Conservation (phyloP, 2,888 invertebrate species). For the Agapetus fuscipes region DNA sequence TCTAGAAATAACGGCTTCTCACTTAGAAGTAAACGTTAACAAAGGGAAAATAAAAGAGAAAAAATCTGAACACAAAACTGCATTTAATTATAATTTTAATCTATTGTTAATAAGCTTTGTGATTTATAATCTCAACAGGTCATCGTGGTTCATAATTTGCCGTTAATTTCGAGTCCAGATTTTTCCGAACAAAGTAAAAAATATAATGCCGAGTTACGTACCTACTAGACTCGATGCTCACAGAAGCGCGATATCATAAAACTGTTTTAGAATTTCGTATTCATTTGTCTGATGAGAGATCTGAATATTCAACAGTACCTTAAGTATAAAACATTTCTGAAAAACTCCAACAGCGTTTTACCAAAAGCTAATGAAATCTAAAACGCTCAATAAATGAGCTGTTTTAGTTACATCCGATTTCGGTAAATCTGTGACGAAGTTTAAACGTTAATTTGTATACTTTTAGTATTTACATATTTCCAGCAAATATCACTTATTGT, state of each 20-base stretch:
- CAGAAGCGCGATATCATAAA: conserved; percentile 7
- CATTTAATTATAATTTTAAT: neutral
- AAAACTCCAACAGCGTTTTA: too few species aligned
- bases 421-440: too few species aligned
- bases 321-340: too few species aligned
- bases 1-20: too few species aligned
- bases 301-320: conserved; percentile 12
- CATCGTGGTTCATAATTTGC: conserved; percentile 8
- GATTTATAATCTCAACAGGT: conserved; percentile 1
- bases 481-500: conserved; percentile 5
- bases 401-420: too few species aligned
- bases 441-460: too few species aligned
- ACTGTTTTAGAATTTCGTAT: conserved; percentile 5
- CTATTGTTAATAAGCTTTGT: conserved; percentile 3
- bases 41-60: neutral
- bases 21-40: too few species aligned
- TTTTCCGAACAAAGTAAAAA: conserved; percentile 4
- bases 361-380: too few species aligned
- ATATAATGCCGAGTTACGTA: conserved; percentile 1
- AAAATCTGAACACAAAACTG: neutral
- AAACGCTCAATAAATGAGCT: too few species aligned
- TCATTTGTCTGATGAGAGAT: conserved; percentile 7
- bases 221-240: conserved; percentile 1
- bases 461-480: too few species aligned
- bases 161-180: conserved; percentile 4